Conservation (phyloP, 2,797 vertebrate genomes). For the Peromyscus aztecus region DNA sequence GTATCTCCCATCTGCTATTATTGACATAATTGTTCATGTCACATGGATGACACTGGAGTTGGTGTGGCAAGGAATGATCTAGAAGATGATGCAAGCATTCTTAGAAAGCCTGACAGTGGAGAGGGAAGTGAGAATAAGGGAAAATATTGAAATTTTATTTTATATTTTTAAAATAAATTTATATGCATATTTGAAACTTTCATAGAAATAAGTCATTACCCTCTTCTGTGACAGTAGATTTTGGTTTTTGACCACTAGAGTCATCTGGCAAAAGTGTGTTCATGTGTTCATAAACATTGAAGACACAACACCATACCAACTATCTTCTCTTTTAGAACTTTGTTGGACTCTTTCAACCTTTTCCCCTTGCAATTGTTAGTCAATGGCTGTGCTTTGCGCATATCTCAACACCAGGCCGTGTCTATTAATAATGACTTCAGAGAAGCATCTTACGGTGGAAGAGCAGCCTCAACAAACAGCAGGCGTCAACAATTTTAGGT, state of each 20-base stretch:
- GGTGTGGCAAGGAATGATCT: not conserved
- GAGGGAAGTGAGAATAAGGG: not conserved
- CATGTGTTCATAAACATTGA: conserved; percentile 34
- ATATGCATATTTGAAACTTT: not conserved
- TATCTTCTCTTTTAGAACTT: not conserved
- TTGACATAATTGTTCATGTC: no score
- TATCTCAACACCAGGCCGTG: not conserved
- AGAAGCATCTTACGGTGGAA: not conserved
- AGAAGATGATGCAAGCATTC: not conserved
- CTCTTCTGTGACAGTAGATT: not conserved
- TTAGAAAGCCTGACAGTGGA: not conserved
- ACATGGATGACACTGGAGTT: no score
- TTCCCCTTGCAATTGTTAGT: not conserved
- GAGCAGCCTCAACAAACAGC: not conserved
- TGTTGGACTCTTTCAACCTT: not conserved
- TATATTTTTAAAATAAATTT: not conserved
- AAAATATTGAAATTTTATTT: not conserved
- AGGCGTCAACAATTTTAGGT: not conserved
- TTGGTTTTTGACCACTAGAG: not conserved
- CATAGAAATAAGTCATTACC: not conserved
- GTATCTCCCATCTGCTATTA: no score
- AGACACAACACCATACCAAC: not conserved
- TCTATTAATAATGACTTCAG: conserved; percentile 26
- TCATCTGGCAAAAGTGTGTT: not conserved
- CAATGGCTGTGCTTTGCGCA: not conserved